phyloP scores from a whole-genome alignment of 2,113 vertebrate species.

The Crocuta crocuta region DNA sequence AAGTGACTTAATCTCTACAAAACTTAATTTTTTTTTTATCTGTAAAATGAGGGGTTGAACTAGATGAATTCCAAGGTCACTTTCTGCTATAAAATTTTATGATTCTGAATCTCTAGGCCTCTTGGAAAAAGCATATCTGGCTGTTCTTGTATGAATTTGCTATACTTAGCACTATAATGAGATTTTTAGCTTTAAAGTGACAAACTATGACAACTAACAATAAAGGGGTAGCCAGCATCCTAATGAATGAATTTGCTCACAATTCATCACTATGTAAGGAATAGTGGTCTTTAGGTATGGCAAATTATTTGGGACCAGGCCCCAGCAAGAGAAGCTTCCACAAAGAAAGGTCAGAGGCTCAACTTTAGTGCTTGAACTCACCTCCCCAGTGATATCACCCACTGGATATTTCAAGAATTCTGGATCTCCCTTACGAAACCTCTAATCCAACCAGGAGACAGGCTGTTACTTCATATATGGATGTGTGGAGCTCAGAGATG shows the following conservation, averaged over 20 bases:
- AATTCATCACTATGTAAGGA: background rate
- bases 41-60: conserved; percentile 47
- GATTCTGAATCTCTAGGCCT: conserved; percentile 18
- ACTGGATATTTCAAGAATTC: background rate
- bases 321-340: background rate
- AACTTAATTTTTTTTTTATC: conserved; percentile 67
- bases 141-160: conserved; percentile 6
- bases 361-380: background rate
- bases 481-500: background rate
- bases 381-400: background rate
- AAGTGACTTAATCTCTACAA: conserved; percentile 32
- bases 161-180: background rate
- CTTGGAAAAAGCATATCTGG: background rate
- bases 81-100: conserved; percentile 63
- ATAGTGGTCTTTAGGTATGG: background rate
- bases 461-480: background rate
- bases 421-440: background rate
- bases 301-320: background rate
- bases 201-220: background rate
- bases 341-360: background rate
- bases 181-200: background rate
- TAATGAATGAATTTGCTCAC: conserved; percentile 19
- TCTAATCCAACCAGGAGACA: background rate
- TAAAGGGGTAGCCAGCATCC: background rate
- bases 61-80: conserved; percentile 62